Evolutionary conservation across 2,797 vertebrate genomes (phyloP), one percentile per base, ranked within the genome.

Genomic region (Tympanoctomys barrerae): DNA sequence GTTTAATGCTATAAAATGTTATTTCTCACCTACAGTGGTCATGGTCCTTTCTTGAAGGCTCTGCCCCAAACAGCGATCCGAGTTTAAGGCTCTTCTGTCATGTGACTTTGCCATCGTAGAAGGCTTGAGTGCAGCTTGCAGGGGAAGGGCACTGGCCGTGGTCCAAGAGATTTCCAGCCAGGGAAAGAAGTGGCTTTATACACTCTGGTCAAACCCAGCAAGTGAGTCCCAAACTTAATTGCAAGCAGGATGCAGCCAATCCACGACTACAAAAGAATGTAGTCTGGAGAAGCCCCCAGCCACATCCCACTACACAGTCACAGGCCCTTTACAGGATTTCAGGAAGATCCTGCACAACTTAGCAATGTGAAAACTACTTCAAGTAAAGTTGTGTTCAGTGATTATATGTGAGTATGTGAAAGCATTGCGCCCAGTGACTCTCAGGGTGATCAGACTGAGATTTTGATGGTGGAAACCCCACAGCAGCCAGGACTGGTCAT

Each of bases 231-330:
- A 16, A 66, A 64, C 26, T 70, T 8, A 13, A 31, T 28, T 28
- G 42, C 42, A 39, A 54, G 9, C 26, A 36, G 70, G 36, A 82
- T 57, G 54, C n/a, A 52, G 18, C 18, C n/a, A 62, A 77, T 57
- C 46, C 14, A 1, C 19, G n/a, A 26, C 73, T 49, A 21, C 7
- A 4, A 46, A 42, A 77, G 46, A 33, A 36, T 73, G 21, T 0
- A 7, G 46, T 1, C 1, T 24, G 0, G 3, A 21, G 33, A 7
- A 66, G 28, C 8, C 5, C n/a, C n/a, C 14, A 21, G 14, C 33
- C 28, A 14, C 5, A 2, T 54, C 18, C 75, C 57, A 42, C 31
- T 52, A 39, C 46, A 64, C 18, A 57, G 12, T 22, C 19, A 24
- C 10, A 36, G 57, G 57, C 52, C 5, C 24, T 33, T 31, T 36